Evolutionary conservation across 2,797 vertebrate species (phyloP), one percentile per base, ranked within the genome.

Genomic region (Gila robusta): DNA sequence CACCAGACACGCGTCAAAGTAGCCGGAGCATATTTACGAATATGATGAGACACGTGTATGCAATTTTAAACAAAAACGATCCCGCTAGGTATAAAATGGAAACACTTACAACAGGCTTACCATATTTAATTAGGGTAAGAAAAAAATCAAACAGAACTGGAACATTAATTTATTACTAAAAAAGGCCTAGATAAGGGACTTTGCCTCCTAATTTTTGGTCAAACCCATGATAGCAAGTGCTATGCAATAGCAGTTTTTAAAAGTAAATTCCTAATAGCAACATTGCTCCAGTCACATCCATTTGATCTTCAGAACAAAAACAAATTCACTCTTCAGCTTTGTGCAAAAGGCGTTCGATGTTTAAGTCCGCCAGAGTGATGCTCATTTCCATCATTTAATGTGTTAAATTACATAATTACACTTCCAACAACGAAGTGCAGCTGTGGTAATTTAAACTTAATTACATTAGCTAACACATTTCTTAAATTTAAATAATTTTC

Each of bases 401-500:
- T 94, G 94, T 94, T 94, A 92, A 86, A 94, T 95, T 94, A 94
- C 91, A 94, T 94, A 94, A 96, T 95, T 95, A 95, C 90, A 93
- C 91, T 91, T 94, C 91, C 91, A 89, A 90, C 88, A 90, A 94
- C 91, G 94, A 94, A 92, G 91, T 95, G 92, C 94, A 95, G 94
- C 95, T 95, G 94, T 94, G 95, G 95, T 95, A 93, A 94, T 94
- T 94, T 92, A 90, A 89, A 79, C 90, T 93, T 96, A 96, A 95
- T 96, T 95, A 95, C 92, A 95, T 95, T 92, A 94, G 94, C 92
- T 91, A 91, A 92, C 93, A 94, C 92, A 54, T 95, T 93, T 94
- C 88, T 90, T 87, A 91, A 88, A 94, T 94, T 94, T 94, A 95
- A 95, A 94, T 94, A 94, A 94, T 94, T 93, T 90, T 91, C 91